Evolutionary conservation across 2,888 invertebrate genomes (phyloP), one percentile per base, ranked within the genome.

Genomic region (Troides helena): DNA sequence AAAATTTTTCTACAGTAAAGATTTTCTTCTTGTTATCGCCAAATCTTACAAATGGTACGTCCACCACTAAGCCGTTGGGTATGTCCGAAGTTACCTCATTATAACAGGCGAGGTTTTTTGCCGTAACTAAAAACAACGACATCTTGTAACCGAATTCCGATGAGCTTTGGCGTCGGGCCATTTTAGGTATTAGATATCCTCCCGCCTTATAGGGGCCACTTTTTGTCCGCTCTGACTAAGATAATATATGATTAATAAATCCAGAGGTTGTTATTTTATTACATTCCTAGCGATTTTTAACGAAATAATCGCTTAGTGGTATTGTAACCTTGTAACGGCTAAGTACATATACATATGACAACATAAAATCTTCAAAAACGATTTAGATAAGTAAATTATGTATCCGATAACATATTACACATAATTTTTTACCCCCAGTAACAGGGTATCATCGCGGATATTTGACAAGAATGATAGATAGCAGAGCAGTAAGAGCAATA

Each of bases 151-250:
- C 66, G 70, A 67, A 70, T 70, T 70, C 70, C 70, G 53, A 63
- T 66, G 58, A 53, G 64, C 53, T 69, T 66, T 70, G 66, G 66
- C 70, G 70, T 62, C 70, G 62, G 21, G 50, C 66, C 70, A 70
- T 70, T 70, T 70, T 63, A 63, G 70, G 66, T 43, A 70, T 70
- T 70, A 70, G 66, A 70, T 70, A 70, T 63, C 69, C 53, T 18
- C 39, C 39, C 17, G 53, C 66, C 70, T 53, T 70, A 67, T 70
- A 62, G 21, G 70, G 66, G 18, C 18, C 36, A 36, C 50, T 65
- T 69, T 69, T 65, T 70, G 61, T 58, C n/a, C 53, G 59, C 25
- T 39, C 63, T 23, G 67, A 7, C 25, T 21, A 61, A 59, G 3
- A 18, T 53, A 53, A 58, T 62, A 67, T 68, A 53, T 59, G 63